These are phyloP conservation scores for Baccha elongata DNA, from an alignment of 2,888 invertebrate species.

Conservation along the genomic window DNA sequence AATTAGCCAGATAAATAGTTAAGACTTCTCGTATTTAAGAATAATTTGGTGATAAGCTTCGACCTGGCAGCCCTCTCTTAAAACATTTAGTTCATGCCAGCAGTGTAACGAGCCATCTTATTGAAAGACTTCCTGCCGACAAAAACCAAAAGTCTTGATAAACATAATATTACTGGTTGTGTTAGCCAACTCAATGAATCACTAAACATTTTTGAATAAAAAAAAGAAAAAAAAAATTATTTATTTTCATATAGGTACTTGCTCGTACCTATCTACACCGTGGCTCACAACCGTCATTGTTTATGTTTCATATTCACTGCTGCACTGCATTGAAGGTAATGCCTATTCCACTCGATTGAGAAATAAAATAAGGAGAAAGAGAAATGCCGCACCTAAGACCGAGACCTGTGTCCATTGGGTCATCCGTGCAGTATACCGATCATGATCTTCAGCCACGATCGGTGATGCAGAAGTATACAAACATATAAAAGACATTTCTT, in stretches of 20 bases:
- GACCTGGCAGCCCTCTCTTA: no score
- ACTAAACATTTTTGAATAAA: slow-evolving; percentile 38
- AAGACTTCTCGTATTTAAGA: no score
- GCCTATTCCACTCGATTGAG: slow-evolving; percentile 17
- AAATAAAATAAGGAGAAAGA: slow-evolving; percentile 43
- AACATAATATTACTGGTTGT: not conserved
- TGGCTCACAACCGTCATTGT: slow-evolving; percentile 27
- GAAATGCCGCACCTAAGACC: slow-evolving; percentile 49
- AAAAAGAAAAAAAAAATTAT: slow-evolving; percentile 37
- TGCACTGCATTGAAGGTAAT: no score
- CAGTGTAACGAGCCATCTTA: no score
- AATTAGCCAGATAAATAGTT: no score
- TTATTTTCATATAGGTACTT: slow-evolving; percentile 60
- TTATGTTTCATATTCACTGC: slow-evolving; percentile 30
- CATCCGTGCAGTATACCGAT: slow-evolving; percentile 64
- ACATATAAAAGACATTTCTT: slow-evolving; percentile 50
- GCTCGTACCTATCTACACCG: slow-evolving; percentile 15
- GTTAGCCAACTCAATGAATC: slow-evolving; percentile 31
- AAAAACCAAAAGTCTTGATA: no score
- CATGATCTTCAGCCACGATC: slow-evolving; percentile 66
- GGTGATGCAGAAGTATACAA: slow-evolving; percentile 18
- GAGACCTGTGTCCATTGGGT: slow-evolving; percentile 61
- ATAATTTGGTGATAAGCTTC: no score
- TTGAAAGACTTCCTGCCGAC: no score
- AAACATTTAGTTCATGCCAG: no score